A percentile compares a stretch with the other conserved stretches of the same genome.
These are phyloP conservation scores for Gymnocephalus cernua DNA, from an alignment of 2,113 vertebrate genomes.

Conservation along the genomic window DNA sequence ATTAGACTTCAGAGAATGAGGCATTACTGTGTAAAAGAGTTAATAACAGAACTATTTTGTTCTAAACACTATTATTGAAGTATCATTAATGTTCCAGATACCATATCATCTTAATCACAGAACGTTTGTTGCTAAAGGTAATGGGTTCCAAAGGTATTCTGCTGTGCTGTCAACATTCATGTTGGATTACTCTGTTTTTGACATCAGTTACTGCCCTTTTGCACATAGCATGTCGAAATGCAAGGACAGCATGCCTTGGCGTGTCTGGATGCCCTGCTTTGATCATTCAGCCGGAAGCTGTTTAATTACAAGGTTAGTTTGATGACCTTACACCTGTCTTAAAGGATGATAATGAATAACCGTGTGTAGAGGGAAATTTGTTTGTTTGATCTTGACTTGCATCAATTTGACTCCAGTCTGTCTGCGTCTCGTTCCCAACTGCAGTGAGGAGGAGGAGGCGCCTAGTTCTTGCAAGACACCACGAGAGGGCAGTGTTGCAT, in stretches of 20 bases:
- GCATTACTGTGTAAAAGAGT: not conserved
- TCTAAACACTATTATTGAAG: not conserved
- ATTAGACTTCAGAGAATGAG: not conserved
- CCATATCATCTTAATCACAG: not conserved
- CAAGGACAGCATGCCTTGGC: not conserved
- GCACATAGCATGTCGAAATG: not conserved
- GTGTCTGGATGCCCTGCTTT: not conserved
- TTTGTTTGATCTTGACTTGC: conserved; percentile 28
- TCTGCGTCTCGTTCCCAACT: not conserved
- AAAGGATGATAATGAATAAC: not conserved
- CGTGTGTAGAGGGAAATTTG: not conserved
- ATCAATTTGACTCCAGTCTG: conserved; percentile 19
- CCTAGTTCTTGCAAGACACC: conserved; percentile 27
- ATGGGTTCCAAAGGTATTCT: not conserved
- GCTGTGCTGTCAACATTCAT: not conserved
- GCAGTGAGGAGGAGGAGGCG: not conserved
- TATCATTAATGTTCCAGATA: not conserved
- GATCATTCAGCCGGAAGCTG: not conserved
- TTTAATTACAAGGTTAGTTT: conserved; percentile 8
- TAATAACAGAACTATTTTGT: not conserved
- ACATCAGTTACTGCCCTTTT: not conserved
- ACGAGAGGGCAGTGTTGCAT: conserved; percentile 50
- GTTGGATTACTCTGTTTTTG: not conserved
- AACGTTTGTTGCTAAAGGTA: not conserved
- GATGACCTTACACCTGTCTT: not conserved